Evolutionary conservation across 2,797 vertebrate species (phyloP).

Genomic region (Salmo trutta): DNA sequence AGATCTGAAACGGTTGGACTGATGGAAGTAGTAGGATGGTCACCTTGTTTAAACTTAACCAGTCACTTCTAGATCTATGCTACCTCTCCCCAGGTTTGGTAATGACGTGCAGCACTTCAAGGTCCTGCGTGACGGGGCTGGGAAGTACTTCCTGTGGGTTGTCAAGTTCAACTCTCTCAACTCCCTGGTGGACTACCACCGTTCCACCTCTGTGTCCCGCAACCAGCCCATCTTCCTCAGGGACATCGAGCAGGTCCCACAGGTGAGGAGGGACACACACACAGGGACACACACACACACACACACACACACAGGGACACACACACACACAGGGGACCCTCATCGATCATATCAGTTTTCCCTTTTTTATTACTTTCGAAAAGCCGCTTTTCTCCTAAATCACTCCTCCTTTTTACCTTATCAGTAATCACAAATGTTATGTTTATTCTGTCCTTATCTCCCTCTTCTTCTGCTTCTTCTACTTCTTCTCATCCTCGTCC

Average conservation of each 20-base stretch:
- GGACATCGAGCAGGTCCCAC: conserved; percentile 84
- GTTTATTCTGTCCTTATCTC: too few relatives aligned
- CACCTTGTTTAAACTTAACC: background rate
- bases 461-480: too few relatives aligned
- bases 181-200: conserved; percentile 87
- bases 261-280: background rate
- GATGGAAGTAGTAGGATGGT: background rate
- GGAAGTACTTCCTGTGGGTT: conserved; percentile 89
- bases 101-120: conserved; percentile 90
- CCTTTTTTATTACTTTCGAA: too few relatives aligned
- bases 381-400: too few relatives aligned
- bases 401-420: too few relatives aligned
- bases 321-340: background rate
- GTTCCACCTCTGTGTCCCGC: conserved; percentile 85
- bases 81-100: conserved; percentile 73
- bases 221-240: conserved; percentile 88
- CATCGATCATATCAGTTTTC: too few relatives aligned
- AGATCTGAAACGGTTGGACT: background rate
- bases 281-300: background rate
- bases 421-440: too few relatives aligned
- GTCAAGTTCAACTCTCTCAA: conserved; percentile 89
- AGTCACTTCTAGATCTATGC: background rate
- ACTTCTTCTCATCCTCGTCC: too few relatives aligned
- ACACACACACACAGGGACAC: background rate
- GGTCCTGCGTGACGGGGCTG: conserved; percentile 85